Conservation (phyloP, 1,140 invertebrate genomes). For the Drosophila auraria region DNA sequence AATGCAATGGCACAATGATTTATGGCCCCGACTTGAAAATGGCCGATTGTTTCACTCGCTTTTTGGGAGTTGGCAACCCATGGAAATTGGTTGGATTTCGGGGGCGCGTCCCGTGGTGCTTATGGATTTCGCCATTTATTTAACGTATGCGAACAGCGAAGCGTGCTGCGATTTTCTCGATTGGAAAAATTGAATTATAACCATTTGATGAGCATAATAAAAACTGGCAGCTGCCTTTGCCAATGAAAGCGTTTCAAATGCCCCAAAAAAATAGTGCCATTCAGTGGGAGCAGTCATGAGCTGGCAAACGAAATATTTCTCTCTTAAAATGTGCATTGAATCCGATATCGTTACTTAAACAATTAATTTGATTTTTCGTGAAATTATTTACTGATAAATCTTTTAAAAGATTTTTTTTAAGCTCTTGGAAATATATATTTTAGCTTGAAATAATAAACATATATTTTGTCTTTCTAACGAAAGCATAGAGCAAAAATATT, state of each 20-base stretch:
- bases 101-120: slow-evolving; percentile 39
- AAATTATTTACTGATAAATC: neutral
- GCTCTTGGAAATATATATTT: neutral
- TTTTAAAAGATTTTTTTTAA: neutral
- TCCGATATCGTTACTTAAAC: neutral
- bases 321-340: slow-evolving; percentile 3
- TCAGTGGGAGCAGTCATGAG: neutral
- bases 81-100: slow-evolving; percentile 25
- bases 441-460: neutral
- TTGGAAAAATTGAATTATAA: slow-evolving; percentile 82
- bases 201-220: slow-evolving; percentile 77
- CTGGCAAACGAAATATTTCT: slow-evolving; percentile 13
- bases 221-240: slow-evolving; percentile 58
- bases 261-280: slow-evolving; percentile 12
- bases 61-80: slow-evolving; percentile 29
- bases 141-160: slow-evolving; percentile 69
- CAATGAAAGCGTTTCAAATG: slow-evolving; percentile 38
- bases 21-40: slow-evolving; percentile 50
- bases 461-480: too few relatives aligned
- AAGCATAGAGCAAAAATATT: neutral
- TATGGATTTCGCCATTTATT: slow-evolving; percentile 70
- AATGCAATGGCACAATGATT: slow-evolving; percentile 52
- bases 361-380: neutral
- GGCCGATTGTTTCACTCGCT: slow-evolving; percentile 47
- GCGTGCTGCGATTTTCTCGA: slow-evolving; percentile 64